Evolutionary conservation across 2,888 invertebrate species (phyloP).

Genomic region (Ceriagrion tenellum): DNA sequence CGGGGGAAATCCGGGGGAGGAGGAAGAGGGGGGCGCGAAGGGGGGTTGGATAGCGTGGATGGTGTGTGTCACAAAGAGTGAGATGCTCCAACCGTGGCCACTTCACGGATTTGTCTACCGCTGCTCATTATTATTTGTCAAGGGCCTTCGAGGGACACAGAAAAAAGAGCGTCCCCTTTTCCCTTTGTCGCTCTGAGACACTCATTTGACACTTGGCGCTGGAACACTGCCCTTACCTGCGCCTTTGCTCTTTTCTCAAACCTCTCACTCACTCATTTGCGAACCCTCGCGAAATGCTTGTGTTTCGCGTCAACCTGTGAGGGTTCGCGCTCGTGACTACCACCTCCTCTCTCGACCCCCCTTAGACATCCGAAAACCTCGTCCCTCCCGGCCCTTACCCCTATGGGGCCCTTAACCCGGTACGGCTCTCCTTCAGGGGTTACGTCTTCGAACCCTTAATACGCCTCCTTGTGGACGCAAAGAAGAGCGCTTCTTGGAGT

Average conservation of each 20-base stretch:
- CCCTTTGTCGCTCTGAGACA: constrained; percentile 13
- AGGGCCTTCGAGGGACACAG: neutral
- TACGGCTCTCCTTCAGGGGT: neutral
- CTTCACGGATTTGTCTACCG: constrained; percentile 65
- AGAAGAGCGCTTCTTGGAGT: neutral
- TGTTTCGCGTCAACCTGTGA: constrained; percentile 33
- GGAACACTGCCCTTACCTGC: neutral
- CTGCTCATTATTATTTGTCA: constrained; percentile 61
- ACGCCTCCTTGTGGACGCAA: constrained; percentile 1
- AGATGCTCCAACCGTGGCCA: neutral
- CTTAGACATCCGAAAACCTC: neutral
- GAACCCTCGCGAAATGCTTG: constrained; percentile 24
- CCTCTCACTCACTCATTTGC: constrained; percentile 46
- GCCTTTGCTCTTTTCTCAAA: constrained; percentile 33
- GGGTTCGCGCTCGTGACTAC: constrained; percentile 19
- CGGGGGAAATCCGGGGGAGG: neutral
- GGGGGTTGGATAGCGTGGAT: too few species aligned
- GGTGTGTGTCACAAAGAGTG: neutral
- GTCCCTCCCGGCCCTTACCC: neutral
- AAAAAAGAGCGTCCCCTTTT: neutral
- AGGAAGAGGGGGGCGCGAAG: neutral
- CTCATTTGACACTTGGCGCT: neutral
- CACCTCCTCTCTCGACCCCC: neutral
- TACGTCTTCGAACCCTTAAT: constrained; percentile 12
- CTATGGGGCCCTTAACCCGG: neutral